Percentiles rank a stretch among this genome's conserved stretches.
Evolutionary conservation across 2,797 vertebrate genomes (phyloP).

Genomic region (Spizella passerina): DNA sequence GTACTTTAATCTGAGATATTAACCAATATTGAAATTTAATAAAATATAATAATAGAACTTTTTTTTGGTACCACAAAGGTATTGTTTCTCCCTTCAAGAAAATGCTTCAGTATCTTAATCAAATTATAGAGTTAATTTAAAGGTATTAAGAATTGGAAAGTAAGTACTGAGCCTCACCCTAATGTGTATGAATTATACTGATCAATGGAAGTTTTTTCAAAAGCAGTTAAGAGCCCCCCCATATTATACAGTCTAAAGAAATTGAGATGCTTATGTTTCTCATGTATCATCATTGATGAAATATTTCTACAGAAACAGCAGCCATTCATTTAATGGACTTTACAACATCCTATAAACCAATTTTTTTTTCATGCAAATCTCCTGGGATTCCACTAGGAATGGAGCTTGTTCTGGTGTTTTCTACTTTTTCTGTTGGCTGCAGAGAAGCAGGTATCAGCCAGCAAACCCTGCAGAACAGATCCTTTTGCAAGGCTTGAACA

Average conservation of each 20-base stretch:
- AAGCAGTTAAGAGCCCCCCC: not conserved
- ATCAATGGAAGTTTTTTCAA: not conserved
- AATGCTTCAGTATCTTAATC: not conserved
- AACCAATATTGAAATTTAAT: not conserved
- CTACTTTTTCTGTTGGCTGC: not conserved
- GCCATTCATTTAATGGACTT: not conserved
- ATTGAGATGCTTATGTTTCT: not conserved
- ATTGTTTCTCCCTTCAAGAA: not conserved
- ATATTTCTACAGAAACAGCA: not conserved
- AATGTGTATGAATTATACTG: not conserved
- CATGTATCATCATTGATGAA: not conserved
- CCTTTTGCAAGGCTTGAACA: not conserved
- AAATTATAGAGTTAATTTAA: not conserved
- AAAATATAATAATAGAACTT: not conserved
- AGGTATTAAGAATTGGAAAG: not conserved
- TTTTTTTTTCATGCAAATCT: not conserved
- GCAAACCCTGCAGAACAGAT: not conserved
- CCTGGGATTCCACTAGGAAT: not conserved
- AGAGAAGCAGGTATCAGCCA: not conserved
- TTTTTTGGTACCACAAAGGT: not conserved
- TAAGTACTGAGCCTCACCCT: not conserved
- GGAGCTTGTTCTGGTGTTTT: not conserved
- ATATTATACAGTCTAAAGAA: not conserved
- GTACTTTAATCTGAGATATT: not conserved
- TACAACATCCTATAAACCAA: not conserved